phyloP scores from a whole-genome alignment of 2,888 invertebrate species.

The Pandemis cinnamomeana region DNA sequence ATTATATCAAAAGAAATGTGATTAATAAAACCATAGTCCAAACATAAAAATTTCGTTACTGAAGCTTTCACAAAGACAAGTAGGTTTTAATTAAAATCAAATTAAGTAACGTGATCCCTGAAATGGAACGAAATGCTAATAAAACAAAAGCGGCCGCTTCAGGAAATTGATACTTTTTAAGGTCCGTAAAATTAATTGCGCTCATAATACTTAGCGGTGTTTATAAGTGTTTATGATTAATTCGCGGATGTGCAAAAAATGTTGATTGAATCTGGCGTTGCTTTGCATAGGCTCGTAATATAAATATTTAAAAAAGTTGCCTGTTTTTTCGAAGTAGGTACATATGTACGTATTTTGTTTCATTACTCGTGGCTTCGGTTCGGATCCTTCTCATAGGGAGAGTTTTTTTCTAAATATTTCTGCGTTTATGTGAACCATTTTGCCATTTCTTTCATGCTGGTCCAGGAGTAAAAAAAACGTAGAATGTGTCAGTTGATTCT shows the following conservation, averaged over 20 bases:
- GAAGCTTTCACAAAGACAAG: not conserved
- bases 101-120: not conserved
- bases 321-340: too few relatives aligned
- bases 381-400: too few relatives aligned
- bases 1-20: not conserved
- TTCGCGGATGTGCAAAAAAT: not conserved
- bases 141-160: not conserved
- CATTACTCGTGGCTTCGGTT: too few relatives aligned
- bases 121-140: not conserved
- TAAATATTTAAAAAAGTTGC: too few relatives aligned
- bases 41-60: not conserved
- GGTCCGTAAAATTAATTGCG: not conserved
- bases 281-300: too few relatives aligned
- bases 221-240: not conserved
- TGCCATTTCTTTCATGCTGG: too few relatives aligned
- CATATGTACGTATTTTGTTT: too few relatives aligned
- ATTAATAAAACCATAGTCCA: not conserved
- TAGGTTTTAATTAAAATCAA: slow-evolving; percentile 6
- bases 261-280: too few relatives aligned
- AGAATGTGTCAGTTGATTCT: too few relatives aligned
- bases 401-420: too few relatives aligned
- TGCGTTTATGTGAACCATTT: too few relatives aligned
- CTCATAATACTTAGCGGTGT: not conserved
- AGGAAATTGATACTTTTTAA: slow-evolving; percentile 12
- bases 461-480: too few relatives aligned